A percentile compares a stretch with the other conserved stretches of the same genome.
phyloP scores from a whole-genome alignment of 2,888 invertebrate genomes.

The Ectemnius continuus region DNA sequence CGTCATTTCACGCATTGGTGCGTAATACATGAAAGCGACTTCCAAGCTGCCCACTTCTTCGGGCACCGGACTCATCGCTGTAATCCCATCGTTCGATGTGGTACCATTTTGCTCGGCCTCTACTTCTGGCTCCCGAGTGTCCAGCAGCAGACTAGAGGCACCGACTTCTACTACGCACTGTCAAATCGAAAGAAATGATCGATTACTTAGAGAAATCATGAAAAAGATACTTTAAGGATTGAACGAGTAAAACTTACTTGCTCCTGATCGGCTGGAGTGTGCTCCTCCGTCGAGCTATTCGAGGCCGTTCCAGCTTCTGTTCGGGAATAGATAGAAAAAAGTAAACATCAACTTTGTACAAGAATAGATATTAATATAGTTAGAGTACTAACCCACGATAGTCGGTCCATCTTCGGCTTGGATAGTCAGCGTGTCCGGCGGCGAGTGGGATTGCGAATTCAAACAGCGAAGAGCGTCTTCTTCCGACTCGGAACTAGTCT shows the following conservation, averaged over 20 bases:
- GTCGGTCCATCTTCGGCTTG: slow-evolving; percentile 79
- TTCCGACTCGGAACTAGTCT: slow-evolving; percentile 88
- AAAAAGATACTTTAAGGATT: neutral
- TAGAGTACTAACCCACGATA: slow-evolving; percentile 63
- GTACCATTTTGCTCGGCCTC: slow-evolving; percentile 68
- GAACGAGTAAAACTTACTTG: slow-evolving; percentile 49
- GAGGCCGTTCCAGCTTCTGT: slow-evolving; percentile 68
- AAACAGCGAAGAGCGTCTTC: slow-evolving; percentile 84
- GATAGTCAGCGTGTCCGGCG: slow-evolving; percentile 73
- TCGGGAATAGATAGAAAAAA: neutral
- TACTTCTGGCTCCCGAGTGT: slow-evolving; percentile 67
- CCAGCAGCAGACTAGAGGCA: slow-evolving; percentile 67
- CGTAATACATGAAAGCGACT: slow-evolving; percentile 92
- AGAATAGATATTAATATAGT: neutral
- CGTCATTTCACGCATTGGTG: slow-evolving; percentile 94
- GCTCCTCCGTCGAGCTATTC: slow-evolving; percentile 69
- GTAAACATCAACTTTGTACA: neutral
- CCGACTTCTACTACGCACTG: slow-evolving; percentile 76
- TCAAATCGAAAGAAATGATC: neutral
- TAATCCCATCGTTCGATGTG: slow-evolving; percentile 75
- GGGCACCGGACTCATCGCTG: slow-evolving; percentile 64
- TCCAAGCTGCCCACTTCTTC: slow-evolving; percentile 85
- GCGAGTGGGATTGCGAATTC: slow-evolving; percentile 70
- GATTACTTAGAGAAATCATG: slow-evolving; percentile 11
- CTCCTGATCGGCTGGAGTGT: slow-evolving; percentile 64